Conservation (phyloP, 2,888 invertebrate species). For the Subacronicta megacephala region DNA sequence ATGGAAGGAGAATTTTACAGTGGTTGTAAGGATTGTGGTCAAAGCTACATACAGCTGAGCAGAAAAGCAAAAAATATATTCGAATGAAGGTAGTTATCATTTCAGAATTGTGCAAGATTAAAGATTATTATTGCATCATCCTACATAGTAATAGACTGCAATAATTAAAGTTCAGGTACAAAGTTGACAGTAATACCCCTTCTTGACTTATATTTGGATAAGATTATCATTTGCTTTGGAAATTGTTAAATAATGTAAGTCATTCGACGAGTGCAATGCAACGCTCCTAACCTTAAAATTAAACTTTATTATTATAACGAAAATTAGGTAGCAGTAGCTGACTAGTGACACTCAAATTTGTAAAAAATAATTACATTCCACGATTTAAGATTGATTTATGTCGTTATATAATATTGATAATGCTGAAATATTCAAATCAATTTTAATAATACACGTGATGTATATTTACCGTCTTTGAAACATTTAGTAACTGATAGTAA, state of each 20-base stretch:
- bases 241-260: background rate
- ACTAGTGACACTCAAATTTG: background rate
- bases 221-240: background rate
- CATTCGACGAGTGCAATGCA: conserved; percentile 22
- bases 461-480: conserved; percentile 94
- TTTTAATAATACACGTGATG: conserved; percentile 67
- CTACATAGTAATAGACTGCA: background rate
- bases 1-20: no score
- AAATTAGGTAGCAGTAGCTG: conserved; percentile 11
- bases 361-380: conserved; percentile 13
- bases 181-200: background rate
- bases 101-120: background rate
- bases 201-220: background rate
- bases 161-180: background rate
- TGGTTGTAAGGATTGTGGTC: no score
- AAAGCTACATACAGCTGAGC: no score
- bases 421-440: conserved; percentile 62
- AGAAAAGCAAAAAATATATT: no score
- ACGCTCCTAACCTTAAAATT: conserved; percentile 64
- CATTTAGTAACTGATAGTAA: conserved; percentile 96
- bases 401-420: conserved; percentile 66
- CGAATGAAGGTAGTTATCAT: background rate
- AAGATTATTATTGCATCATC: conserved; percentile 43
- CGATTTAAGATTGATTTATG: conserved; percentile 34
- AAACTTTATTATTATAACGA: conserved; percentile 5